phyloP scores from a whole-genome alignment of 2,113 vertebrate genomes.

The Odontophorus gujanensis region DNA sequence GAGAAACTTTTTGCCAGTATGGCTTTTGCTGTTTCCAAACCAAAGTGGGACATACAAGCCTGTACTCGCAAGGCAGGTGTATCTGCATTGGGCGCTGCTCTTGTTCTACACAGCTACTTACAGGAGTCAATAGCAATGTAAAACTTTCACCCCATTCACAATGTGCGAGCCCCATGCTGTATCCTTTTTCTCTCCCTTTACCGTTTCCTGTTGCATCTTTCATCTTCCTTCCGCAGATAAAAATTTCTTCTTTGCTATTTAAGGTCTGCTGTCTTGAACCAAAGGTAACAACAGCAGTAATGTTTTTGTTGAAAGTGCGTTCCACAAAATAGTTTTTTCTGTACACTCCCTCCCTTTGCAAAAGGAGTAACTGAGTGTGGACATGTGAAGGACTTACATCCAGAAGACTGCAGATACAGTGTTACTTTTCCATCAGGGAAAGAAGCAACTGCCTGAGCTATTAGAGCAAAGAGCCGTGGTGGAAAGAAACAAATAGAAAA shows the following conservation, averaged over 20 bases:
- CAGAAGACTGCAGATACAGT: neutral
- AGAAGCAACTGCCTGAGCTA: neutral
- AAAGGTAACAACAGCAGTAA: neutral
- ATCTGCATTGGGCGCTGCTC: neutral
- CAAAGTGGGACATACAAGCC: neutral
- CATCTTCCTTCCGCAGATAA: neutral
- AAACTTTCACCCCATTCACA: neutral
- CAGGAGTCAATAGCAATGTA: neutral
- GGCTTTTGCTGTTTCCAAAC: neutral
- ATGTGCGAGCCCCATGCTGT: neutral
- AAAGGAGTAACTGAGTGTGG: neutral
- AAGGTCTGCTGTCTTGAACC: conserved; percentile 10
- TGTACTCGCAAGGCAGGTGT: neutral
- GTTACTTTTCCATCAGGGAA: neutral
- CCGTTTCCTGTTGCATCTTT: neutral
- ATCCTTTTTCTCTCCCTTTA: neutral
- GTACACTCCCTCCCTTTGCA: neutral
- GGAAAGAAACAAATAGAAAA: neutral
- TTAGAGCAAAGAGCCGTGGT: neutral
- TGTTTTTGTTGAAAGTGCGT: neutral
- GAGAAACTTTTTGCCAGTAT: neutral
- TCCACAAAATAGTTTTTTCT: neutral
- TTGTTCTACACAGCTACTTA: neutral
- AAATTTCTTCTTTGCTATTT: fast-evolving
- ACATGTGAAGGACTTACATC: neutral